Percentiles rank a stretch among this genome's conserved stretches.
phyloP scores from a whole-genome alignment of 2,797 vertebrate species.

The Lacerta agilis region DNA sequence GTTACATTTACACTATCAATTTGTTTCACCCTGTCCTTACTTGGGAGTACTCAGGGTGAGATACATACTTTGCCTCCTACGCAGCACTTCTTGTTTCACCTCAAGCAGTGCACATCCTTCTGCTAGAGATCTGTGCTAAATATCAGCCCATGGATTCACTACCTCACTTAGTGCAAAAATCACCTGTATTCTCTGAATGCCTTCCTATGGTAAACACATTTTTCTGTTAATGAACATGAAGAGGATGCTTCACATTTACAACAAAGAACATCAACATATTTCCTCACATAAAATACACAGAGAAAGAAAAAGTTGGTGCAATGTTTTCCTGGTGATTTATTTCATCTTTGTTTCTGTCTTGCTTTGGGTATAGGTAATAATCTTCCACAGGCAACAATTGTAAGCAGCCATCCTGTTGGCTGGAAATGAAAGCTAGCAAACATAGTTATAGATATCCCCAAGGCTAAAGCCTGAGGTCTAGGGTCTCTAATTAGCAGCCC shows the following conservation, averaged over 20 bases:
- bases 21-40: too few relatives aligned
- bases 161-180: not conserved
- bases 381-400: not conserved
- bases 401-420: not conserved
- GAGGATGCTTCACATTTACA: not conserved
- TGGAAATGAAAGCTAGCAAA: not conserved
- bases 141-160: not conserved
- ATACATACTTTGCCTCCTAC: too few relatives aligned
- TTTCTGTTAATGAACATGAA: not conserved
- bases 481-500: not conserved
- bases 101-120: not conserved
- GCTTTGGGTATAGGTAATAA: not conserved
- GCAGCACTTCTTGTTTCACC: too few relatives aligned
- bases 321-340: conserved; percentile 10
- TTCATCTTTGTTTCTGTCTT: not conserved
- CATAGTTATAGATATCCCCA: not conserved
- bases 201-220: not conserved
- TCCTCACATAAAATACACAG: conserved; percentile 1
- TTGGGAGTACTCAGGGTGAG: too few relatives aligned
- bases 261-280: not conserved
- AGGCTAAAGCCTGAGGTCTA: not conserved
- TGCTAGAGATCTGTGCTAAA: not conserved
- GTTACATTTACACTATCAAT: too few relatives aligned
- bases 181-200: not conserved
- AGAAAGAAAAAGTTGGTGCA: fast-evolving